Conservation (phyloP, 2,888 invertebrate species). For the Noctua fimbriata region DNA sequence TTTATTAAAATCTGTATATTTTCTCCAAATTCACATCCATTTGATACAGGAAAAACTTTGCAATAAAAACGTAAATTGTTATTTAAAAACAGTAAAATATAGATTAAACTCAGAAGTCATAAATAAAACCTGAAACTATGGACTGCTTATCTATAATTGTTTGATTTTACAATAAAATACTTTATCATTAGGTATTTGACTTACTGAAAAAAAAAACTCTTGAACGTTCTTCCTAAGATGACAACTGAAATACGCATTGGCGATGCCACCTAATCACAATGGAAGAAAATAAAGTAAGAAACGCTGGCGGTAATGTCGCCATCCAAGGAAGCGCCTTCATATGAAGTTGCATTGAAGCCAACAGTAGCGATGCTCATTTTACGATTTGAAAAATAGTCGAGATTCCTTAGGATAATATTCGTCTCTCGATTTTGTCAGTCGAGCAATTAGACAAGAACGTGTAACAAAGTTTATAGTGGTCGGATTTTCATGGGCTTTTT, state of each 20-base stretch:
- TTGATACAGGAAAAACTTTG: not conserved
- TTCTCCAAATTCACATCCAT: conserved; percentile 9
- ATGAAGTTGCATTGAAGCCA: not conserved
- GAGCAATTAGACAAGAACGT: too few relatives aligned
- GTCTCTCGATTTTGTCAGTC: not conserved
- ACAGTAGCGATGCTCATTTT: too few relatives aligned
- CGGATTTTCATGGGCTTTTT: too few relatives aligned
- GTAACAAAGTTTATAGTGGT: too few relatives aligned
- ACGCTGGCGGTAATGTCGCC: not conserved
- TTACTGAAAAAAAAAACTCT: not conserved
- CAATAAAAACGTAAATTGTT: conserved; percentile 8
- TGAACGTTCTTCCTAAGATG: not conserved
- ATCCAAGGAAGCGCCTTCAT: not conserved
- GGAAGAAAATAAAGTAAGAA: not conserved
- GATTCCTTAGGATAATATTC: not conserved
- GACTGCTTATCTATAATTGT: conserved; percentile 19
- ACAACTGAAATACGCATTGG: not conserved
- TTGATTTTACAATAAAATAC: conserved; percentile 1
- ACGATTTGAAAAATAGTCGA: not conserved
- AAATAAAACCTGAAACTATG: conserved; percentile 15
- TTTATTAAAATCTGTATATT: not conserved
- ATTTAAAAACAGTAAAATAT: conserved; percentile 17
- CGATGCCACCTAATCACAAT: not conserved
- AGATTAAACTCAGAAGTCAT: conserved; percentile 6
- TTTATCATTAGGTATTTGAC: conserved; percentile 4